Evolutionary conservation across 2,888 invertebrate species (phyloP), one percentile per base, ranked within the genome.

Genomic region (Eueremaeus valkanovi): DNA sequence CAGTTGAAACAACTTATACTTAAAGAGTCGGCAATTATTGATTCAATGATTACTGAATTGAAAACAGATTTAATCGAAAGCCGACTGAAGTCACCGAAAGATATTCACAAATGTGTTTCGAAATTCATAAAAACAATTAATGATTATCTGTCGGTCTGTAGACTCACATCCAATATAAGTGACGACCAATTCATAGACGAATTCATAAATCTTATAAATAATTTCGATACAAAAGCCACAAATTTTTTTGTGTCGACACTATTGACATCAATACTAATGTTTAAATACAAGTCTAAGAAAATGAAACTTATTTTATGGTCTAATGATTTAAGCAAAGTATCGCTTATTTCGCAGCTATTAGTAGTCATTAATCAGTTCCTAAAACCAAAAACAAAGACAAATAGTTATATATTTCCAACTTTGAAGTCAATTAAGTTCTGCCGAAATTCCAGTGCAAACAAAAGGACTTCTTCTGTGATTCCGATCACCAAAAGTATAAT

Each of bases 241-340:
- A 21, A 70, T 70, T 70, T 70, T 42, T 70, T 70, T 42, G 42
- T 70, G 18, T 70, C 70, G 6, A 70, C 42, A 2, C 40, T 70
- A 0, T 70, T 70, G 70, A 70, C 70, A 2, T 70, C 70, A 18
- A 70, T 70, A 16, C 70, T 70, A 1, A 70, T 42, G 45, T 70
- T 70, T 42, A 70, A 70, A 42, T 70, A 42, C 36, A 70, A 45
- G 16, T 24, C 70, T 21, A 8, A 45, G 24, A 42, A 70, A 70
- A 70, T 70, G 70, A 70, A 70, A 70, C 18, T 70, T 13, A 70
- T 70, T 70, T 70, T 70, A 24, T 70, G 70, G 70, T 70, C 70
- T 24, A 70, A 70, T 16, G 70, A 70, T 40, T 42, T 42, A n/a
- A 70, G 45, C 16, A 70, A 45, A 27, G 9, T 70, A 40, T 70